Evolutionary conservation across 2,888 invertebrate genomes (phyloP).

Genomic region (Dasypolia templi): DNA sequence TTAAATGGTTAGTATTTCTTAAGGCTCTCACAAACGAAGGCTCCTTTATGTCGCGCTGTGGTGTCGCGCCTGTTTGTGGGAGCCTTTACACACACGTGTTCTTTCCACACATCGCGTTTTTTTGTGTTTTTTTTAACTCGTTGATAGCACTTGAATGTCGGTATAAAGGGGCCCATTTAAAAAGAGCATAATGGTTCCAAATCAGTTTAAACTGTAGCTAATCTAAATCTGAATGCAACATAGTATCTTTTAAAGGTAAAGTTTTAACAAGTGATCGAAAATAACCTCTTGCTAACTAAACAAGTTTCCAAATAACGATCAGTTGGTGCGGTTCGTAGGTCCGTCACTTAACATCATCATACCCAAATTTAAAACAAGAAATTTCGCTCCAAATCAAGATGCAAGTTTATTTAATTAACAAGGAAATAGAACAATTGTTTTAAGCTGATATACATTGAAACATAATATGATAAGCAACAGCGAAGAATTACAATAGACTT

Average conservation of each 20-base stretch:
- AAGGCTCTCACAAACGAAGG: too few species aligned
- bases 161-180: neutral
- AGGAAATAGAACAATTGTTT: constrained; percentile 53
- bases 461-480: constrained; percentile 37
- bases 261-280: neutral
- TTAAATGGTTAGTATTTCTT: too few species aligned
- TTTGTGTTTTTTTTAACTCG: too few species aligned
- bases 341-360: neutral
- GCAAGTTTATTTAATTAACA: constrained; percentile 36
- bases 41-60: too few species aligned
- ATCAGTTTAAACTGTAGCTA: neutral
- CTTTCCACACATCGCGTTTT: too few species aligned
- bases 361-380: neutral
- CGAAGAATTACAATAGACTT: constrained; percentile 47
- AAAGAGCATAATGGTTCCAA: neutral
- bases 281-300: neutral
- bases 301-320: neutral
- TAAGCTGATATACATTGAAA: constrained; percentile 50
- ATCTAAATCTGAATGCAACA: neutral
- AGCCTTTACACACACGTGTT: too few species aligned
- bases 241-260: neutral
- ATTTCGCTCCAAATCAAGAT: constrained; percentile 9
- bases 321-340: neutral
- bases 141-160: too few species aligned
- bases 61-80: too few species aligned